Conservation (phyloP, 1,140 invertebrate genomes). For the Macrobrachium rosenbergii region DNA sequence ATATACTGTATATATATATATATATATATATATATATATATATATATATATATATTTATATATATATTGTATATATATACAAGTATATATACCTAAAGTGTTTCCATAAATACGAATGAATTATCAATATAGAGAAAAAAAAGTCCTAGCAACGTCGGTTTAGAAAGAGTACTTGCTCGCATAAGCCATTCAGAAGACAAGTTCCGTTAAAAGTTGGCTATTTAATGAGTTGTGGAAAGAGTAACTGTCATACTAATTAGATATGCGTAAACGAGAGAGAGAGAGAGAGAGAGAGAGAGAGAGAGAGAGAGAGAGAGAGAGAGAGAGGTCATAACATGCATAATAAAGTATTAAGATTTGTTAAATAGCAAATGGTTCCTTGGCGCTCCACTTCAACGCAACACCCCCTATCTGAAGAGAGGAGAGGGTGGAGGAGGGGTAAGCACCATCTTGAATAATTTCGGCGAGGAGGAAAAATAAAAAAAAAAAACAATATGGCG, state of each 20-base stretch:
- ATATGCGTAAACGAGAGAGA: background rate
- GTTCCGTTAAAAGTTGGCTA: no score
- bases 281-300: constrained; percentile 9
- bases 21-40: background rate
- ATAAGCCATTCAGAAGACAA: no score
- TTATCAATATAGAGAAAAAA: background rate
- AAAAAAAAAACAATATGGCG: background rate
- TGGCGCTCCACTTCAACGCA: no score
- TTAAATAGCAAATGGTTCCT: background rate
- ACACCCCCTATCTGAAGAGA: background rate
- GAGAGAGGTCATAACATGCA: background rate
- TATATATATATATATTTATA: background rate
- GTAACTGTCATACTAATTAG: background rate
- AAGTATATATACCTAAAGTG: background rate
- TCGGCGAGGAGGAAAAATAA: background rate
- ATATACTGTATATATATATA: background rate
- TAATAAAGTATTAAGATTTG: background rate
- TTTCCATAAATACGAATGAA: background rate
- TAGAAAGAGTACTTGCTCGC: no score
- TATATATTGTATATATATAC: constrained; percentile 9
- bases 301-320: constrained; percentile 12
- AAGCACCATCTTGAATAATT: background rate
- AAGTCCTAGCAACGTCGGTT: background rate
- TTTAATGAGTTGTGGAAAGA: no score
- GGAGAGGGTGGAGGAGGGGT: background rate